Evolutionary conservation across 2,113 vertebrate genomes (phyloP).

Genomic region (Caretta caretta): DNA sequence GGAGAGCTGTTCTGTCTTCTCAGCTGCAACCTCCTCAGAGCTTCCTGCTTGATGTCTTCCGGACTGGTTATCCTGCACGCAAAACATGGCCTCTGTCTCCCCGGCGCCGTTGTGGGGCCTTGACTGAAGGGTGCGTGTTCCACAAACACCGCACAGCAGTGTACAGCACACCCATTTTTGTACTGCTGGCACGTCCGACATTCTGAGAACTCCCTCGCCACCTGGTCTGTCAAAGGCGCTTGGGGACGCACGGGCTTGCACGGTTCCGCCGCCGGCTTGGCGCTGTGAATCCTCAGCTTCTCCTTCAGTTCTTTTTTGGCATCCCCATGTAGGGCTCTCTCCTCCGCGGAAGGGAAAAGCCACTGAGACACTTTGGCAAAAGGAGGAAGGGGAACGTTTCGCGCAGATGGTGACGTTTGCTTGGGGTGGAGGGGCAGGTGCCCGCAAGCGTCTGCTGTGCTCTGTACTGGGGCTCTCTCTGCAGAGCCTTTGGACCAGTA

Average conservation of each 20-base stretch:
- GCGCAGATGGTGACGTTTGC: constrained; percentile 51
- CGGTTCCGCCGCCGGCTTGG: constrained; percentile 78
- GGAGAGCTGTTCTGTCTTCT: constrained; percentile 88
- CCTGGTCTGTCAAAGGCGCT: constrained; percentile 48
- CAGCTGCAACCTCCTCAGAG: constrained; percentile 83
- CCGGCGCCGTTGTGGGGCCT: background rate
- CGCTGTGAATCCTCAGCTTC: constrained; percentile 86
- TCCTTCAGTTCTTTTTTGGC: constrained; percentile 85
- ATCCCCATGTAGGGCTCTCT: constrained; percentile 72
- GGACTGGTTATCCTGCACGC: constrained; percentile 77
- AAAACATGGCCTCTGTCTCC: constrained; percentile 48
- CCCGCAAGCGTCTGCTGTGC: constrained; percentile 69
- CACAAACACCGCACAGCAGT: constrained; percentile 30
- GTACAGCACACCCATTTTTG: constrained; percentile 40
- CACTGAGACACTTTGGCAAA: constrained; percentile 81
- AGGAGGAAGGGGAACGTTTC: constrained; percentile 77
- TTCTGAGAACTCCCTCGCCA: constrained; percentile 44
- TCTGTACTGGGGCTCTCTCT: constrained; percentile 67
- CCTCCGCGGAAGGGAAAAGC: constrained; percentile 81
- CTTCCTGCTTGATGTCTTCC: constrained; percentile 89
- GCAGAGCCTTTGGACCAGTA: constrained; percentile 81
- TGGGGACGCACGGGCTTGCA: constrained; percentile 82
- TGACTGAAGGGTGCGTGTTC: constrained; percentile 35
- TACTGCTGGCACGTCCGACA: constrained; percentile 43
- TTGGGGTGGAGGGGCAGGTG: constrained; percentile 74